A percentile compares a stretch with the other conserved stretches of the same genome.
phyloP scores from a whole-genome alignment of 2,888 invertebrate genomes.

The Callosobruchus maculatus region DNA sequence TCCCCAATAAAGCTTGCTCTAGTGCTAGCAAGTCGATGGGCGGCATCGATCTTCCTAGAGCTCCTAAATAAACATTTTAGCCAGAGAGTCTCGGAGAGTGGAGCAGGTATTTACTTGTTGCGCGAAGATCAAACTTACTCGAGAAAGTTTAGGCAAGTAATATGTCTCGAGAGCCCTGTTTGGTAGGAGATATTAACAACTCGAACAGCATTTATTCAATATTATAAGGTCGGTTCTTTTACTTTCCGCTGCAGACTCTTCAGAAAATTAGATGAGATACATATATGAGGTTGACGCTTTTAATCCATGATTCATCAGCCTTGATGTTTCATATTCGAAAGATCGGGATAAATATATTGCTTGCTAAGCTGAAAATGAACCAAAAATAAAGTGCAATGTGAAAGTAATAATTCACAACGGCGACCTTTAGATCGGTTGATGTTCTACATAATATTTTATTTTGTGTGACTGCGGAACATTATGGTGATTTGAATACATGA shows the following conservation, averaged over 20 bases:
- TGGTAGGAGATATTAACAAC: not conserved
- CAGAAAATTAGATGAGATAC: not conserved
- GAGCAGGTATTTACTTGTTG: slow-evolving; percentile 20
- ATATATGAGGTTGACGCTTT: not conserved
- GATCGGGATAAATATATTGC: not conserved
- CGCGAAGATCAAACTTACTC: slow-evolving; percentile 14
- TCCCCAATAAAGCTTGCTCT: not conserved
- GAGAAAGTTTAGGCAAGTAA: slow-evolving; percentile 19
- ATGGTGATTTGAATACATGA: no score
- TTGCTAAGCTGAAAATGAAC: not conserved
- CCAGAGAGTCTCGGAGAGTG: slow-evolving; percentile 12
- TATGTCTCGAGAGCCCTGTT: slow-evolving; percentile 13
- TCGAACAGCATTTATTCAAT: not conserved
- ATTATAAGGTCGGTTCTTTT: not conserved
- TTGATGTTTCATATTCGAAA: not conserved
- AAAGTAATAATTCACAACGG: no score
- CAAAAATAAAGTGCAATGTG: no score
- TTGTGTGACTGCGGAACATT: no score
- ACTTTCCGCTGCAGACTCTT: not conserved
- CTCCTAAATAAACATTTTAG: slow-evolving; percentile 20
- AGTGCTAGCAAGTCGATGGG: not conserved
- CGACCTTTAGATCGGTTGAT: not conserved
- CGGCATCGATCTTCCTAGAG: slow-evolving; percentile 10
- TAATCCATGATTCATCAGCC: not conserved
- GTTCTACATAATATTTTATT: no score